Base-by-base conservation (phyloP, 1,140 invertebrate species). In the Caenorhabditis remanei region DNA sequence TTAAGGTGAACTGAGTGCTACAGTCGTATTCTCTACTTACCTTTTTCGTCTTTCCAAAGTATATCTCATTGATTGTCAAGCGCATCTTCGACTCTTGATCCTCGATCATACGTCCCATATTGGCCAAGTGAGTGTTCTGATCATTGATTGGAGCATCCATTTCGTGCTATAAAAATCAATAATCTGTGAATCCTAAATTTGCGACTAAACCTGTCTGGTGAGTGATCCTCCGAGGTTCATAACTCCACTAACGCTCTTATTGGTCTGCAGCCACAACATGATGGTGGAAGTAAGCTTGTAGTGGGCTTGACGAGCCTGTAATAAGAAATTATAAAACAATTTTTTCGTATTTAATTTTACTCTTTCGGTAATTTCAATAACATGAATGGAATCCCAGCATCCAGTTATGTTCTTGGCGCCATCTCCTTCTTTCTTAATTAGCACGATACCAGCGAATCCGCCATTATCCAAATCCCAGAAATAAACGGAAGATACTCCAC, bases 81-180 rank as follows among this genome's bases (percentile, higher is more conserved):
- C 98, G 95, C 91, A 99, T 99, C 95, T 99, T 99, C 93, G 99
- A 99, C 93, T 99, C 98, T 97, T 99, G 98, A 90, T 99, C 98
- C 94, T 95, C 94, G 43, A 95, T 94, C 93, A 95, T 93, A 89
- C 91, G 92, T 24, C 98, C 98, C 92, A 99, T 99, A 93, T 99
- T 99, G 41, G 96, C 97, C 93, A 99, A 98, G 93, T 99, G 98
- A 11, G 98, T 97, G 83, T 96, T 95, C 91, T 92, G 88, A 16
- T 99, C 98, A 91, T 95, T 96, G 13, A 99, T 96, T 83, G 95
- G 93, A 11, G 95, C 95, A 93, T 99, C 98, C 93, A 96, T 95
- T 93, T 99, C 98, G 55, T 96, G 95, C 96, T 97, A 93, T 7
- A 93, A 71, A 63, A 21, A 46, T 40, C 61, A 21, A 65, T 63